phyloP scores from a whole-genome alignment of 2,113 vertebrate genomes.

The Crocuta crocuta region DNA sequence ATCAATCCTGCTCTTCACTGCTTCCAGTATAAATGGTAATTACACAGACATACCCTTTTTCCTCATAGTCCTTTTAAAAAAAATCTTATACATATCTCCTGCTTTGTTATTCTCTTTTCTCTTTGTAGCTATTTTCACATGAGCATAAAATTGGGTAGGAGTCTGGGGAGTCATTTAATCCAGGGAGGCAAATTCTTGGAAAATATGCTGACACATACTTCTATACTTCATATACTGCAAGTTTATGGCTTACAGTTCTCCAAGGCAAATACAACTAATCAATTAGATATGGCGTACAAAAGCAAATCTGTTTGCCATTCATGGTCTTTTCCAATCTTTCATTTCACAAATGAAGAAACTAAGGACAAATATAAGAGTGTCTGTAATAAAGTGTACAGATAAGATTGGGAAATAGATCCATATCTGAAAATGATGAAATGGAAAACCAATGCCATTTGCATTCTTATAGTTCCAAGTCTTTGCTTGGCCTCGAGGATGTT shows the following conservation, averaged over 20 bases:
- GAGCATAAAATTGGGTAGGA: neutral
- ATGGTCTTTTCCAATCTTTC: neutral
- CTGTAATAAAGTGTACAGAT: neutral
- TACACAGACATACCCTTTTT: neutral
- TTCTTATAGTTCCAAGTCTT: neutral
- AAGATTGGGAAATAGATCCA: neutral
- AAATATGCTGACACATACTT: neutral
- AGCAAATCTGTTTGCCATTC: conserved; percentile 5
- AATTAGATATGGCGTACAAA: neutral
- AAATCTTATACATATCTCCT: neutral
- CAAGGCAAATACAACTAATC: neutral
- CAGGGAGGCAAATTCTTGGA: conserved; percentile 11
- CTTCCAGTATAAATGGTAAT: neutral
- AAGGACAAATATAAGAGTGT: neutral
- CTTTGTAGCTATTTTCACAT: neutral
- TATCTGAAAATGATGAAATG: conserved; percentile 4
- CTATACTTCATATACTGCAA: neutral
- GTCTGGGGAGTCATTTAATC: neutral
- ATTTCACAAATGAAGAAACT: neutral
- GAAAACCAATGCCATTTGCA: neutral
- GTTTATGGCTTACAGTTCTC: neutral
- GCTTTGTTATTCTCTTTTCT: neutral
- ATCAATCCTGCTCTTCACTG: neutral
- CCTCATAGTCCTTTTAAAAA: neutral
- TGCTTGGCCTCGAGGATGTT: neutral